Evolutionary conservation across 1,140 invertebrate genomes (phyloP).

Genomic region (Microplitis demolitor): DNA sequence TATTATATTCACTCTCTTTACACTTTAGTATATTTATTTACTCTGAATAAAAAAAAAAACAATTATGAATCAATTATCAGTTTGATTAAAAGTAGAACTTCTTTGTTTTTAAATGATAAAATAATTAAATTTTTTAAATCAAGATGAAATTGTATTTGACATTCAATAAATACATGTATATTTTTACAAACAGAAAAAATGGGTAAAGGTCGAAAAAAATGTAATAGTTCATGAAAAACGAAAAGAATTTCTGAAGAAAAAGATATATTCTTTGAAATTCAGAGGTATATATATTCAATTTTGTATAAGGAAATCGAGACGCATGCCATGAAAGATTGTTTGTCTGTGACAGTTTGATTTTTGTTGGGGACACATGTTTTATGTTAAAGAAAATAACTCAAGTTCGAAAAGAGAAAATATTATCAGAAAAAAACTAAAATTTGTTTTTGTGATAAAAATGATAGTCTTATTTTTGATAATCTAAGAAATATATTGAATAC

Average conservation of each 20-base stretch:
- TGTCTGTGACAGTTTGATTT: constrained; percentile 30
- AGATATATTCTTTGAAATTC: background rate
- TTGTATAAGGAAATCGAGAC: constrained; percentile 13
- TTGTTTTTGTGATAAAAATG: too few relatives aligned
- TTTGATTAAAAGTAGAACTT: too few relatives aligned
- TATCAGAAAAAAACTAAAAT: background rate
- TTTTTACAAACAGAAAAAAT: background rate
- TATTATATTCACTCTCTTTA: background rate
- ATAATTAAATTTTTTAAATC: too few relatives aligned
- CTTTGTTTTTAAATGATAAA: too few relatives aligned
- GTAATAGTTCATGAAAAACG: background rate
- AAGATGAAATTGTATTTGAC: too few relatives aligned
- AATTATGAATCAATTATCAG: too few relatives aligned
- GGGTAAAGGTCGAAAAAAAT: background rate
- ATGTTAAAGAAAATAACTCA: background rate
- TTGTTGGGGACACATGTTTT: constrained; percentile 12
- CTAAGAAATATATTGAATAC: too few relatives aligned
- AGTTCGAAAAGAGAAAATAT: background rate
- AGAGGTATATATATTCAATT: constrained; percentile 9
- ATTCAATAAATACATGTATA: background rate
- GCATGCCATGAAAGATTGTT: constrained; percentile 16
- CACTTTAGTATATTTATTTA: background rate
- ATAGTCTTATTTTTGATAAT: too few relatives aligned
- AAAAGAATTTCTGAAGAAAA: background rate
- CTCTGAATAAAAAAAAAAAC: background rate